Conservation (phyloP, 2,797 vertebrate species). For the Cheirogaleus major region DNA sequence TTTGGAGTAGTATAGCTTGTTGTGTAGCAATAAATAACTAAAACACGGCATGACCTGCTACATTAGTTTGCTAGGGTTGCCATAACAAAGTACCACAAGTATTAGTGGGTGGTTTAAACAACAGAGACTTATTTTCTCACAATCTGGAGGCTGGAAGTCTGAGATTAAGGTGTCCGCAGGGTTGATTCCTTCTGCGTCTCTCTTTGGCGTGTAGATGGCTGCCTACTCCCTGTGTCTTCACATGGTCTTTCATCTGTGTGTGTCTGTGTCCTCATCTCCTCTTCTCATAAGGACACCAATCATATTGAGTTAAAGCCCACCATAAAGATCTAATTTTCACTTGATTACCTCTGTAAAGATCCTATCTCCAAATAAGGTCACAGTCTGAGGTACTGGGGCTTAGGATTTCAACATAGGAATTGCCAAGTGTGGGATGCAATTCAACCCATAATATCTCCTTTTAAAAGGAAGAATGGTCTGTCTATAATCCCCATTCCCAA, state of each 20-base stretch:
- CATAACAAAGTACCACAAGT: not conserved
- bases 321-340: not conserved
- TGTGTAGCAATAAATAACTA: not conserved
- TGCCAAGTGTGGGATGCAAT: not conserved
- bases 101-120: not conserved
- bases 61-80: not conserved
- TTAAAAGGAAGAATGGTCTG: not conserved
- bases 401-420: not conserved
- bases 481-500: not conserved
- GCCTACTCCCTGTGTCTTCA: not conserved
- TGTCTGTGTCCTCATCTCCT: not conserved
- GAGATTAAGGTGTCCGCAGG: not conserved
- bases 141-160: not conserved
- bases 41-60: not conserved
- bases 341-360: not conserved
- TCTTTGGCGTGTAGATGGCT: not conserved
- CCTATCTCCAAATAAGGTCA: not conserved
- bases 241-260: not conserved
- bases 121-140: not conserved
- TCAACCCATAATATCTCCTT: not conserved
- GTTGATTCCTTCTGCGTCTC: not conserved
- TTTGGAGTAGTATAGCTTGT: not conserved
- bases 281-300: not conserved
- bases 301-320: not conserved
- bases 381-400: not conserved